Evolutionary conservation across 1,140 invertebrate genomes (phyloP), one percentile per base, ranked within the genome.

Genomic region (Drosophila ogumai): DNA sequence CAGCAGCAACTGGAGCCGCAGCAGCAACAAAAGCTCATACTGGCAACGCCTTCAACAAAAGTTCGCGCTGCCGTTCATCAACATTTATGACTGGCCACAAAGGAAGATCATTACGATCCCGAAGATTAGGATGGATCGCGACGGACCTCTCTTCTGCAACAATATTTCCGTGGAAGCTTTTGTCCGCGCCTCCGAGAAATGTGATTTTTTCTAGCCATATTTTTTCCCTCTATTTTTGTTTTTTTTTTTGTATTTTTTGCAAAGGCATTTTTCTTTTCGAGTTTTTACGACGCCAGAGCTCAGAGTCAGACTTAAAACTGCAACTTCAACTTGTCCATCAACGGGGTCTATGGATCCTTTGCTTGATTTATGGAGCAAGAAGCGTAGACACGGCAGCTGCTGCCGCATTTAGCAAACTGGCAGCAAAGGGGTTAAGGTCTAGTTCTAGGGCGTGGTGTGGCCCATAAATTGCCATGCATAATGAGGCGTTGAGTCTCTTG

Each of bases 41-140:
- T 44, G 69, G 84, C 64, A 87, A 88, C 84, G 84, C 84, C 84
- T 84, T 80, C 79, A 67, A 88, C 75, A 88, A 73, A 84, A 88
- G 85, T 84, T 88, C 69, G 85, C 85, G 74, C 85, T 90, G 84
- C 84, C 84, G 84, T 84, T 87, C 85, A 87, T 88, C 84, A 87
- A 88, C 85, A 87, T 87, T 88, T 88, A 88, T 80, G 84, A 88
- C 80, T 88, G 71, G 71, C 85, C 75, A 81, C 58, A 65, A 68
- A 72, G 57, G 81, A 76, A 49, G 57, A 63, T 68, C 63, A 65
- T 59, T 47, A 67, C 65, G 47, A 75, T 56, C 43, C 50, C 55
- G 40, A 57, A 55, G 63, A 76, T 60, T 65, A 65, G 56, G 61
- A 64, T 40, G 52, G 28, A 75, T 55, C 41, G 50, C 34, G n/a